phyloP scores from a whole-genome alignment of 1,140 invertebrate species.

The Brachionus paranguensis region DNA sequence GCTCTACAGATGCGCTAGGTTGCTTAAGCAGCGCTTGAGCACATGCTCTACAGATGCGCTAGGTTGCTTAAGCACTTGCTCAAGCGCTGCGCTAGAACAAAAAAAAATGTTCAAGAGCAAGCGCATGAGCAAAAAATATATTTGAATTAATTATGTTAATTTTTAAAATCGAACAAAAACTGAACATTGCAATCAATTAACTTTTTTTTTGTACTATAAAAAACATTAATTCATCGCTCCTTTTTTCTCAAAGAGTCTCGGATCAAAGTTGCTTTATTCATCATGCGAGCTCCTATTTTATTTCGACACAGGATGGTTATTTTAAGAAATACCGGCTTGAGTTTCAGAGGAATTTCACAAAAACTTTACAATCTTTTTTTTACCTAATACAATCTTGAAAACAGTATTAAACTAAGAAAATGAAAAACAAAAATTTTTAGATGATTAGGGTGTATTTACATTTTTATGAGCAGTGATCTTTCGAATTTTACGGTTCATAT shows the following conservation, averaged over 20 bases:
- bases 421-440: neutral
- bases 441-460: neutral
- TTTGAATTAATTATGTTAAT: too few species aligned
- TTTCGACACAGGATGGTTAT: too few species aligned
- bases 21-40: neutral
- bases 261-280: too few species aligned
- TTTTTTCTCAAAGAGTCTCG: too few species aligned
- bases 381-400: neutral
- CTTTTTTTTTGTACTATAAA: too few species aligned
- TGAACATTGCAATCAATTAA: too few species aligned
- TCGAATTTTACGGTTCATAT: conserved; percentile 20
- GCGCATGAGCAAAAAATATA: neutral
- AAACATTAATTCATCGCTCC: too few species aligned
- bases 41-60: neutral
- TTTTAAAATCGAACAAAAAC: neutral
- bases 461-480: neutral
- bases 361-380: too few species aligned
- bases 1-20: too few species aligned
- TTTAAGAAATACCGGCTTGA: too few species aligned
- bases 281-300: too few species aligned
- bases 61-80: neutral
- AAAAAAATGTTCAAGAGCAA: neutral
- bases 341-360: neutral
- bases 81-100: neutral
- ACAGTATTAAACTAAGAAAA: neutral